phyloP scores from a whole-genome alignment of 1,140 invertebrate species.

The Harlomillsia oculata region DNA sequence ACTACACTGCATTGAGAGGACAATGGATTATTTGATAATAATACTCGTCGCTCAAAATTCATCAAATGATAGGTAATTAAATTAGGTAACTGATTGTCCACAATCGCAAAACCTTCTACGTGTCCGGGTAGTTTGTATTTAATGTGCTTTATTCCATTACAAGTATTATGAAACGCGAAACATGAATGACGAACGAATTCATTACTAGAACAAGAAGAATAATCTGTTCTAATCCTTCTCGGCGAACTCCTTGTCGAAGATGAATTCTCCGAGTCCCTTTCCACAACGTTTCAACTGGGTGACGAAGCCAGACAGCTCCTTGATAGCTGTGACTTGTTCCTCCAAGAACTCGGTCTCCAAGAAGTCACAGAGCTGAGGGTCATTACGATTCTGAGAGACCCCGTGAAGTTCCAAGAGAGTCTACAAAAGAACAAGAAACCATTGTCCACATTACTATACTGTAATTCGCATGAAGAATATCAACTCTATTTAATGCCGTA shows the following conservation, averaged over 20 bases:
- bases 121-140: too few relatives aligned
- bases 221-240: slow-evolving; percentile 2
- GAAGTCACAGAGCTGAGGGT: slow-evolving; percentile 48
- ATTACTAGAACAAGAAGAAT: neutral
- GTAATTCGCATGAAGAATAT: neutral
- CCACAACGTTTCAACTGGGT: slow-evolving; percentile 53
- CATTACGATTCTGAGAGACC: slow-evolving; percentile 38
- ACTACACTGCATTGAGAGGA: too few relatives aligned
- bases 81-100: too few relatives aligned
- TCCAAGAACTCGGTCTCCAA: slow-evolving; percentile 49
- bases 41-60: too few relatives aligned
- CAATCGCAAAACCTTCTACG: too few relatives aligned
- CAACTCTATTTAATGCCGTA: too few relatives aligned
- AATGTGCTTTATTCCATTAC: too few relatives aligned
- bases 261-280: slow-evolving; percentile 51
- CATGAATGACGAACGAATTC: too few relatives aligned
- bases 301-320: slow-evolving; percentile 49
- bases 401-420: slow-evolving; percentile 46
- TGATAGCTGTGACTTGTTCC: slow-evolving; percentile 54
- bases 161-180: too few relatives aligned
- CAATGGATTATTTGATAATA: too few relatives aligned
- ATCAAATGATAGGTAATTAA: too few relatives aligned
- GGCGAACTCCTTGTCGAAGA: slow-evolving; percentile 49
- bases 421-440: slow-evolving; percentile 35
- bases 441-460: slow-evolving; percentile 2